Evolutionary conservation across 2,113 vertebrate species (phyloP), one percentile per base, ranked within the genome.

Genomic region (Nannospalax galili): DNA sequence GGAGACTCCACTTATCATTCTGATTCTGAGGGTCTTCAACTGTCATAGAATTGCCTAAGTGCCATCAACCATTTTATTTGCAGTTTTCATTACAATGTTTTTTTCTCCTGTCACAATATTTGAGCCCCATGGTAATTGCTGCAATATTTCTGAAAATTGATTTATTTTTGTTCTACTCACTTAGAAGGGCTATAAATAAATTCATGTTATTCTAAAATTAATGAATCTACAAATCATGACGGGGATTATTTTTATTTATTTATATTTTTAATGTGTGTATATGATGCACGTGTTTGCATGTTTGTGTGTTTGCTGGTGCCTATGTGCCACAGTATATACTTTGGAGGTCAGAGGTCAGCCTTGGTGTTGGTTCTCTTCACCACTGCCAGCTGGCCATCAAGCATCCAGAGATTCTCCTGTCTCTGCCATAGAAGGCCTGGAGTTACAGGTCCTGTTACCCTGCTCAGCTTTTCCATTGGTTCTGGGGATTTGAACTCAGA

Each of bases 201-300:
- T n/a, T 79, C 0, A 72, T 67, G 90, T 90, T 78, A 91, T 81
- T 94, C 40, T 67, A 73, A 92, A 97, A 92, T 85, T 67, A 77
- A 45, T 26, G 10, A 58, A 60, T 78, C 5, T 60, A 9, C 5
- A 65, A 90, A 58, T 94, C 12, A 73, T 74, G 48, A 65, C 67
- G 12, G 5, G 24, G 6, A 1, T 60, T 32, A 73, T 87, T 37
- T 84, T 8, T 81, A 81, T 32, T 6, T 32, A 45, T 42, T 56
- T 24, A 62, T 9, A 60, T 40, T 77, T 11, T 62, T 22, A 45
- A 24, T 45, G 9, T 58, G 3, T 40, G 0, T 52, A 35, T 3
- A 35, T 22, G 16, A 0, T 37, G 7, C 16, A 22, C 35, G 19
- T 35, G 19, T 67, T 5, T 48, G 10, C 7, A 52, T 32, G 26